Evolutionary conservation across 2,113 vertebrate genomes (phyloP), one percentile per base, ranked within the genome.

Genomic region (Lampris megalopsis): DNA sequence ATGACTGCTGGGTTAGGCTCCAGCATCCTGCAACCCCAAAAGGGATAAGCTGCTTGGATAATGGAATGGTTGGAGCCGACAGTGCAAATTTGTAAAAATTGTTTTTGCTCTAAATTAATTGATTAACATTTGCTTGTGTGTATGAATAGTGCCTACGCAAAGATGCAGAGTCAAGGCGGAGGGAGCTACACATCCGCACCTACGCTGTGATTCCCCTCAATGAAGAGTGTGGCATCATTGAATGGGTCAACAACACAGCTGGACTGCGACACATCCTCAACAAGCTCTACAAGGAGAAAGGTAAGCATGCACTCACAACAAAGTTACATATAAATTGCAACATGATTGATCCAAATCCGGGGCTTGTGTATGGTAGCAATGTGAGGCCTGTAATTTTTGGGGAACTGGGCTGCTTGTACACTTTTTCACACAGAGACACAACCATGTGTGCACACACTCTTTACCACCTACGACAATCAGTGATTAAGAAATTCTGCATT

Each of bases 141-240:
- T 10, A n/a, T 58, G 24, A 53, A 38, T 57, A 99, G 98, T 97
- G 96, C 80, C 94, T 99, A 65, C 95, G 98, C 80, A 99, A 99
- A 92, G 97, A 99, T 71, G 98, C 97, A 0, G 98, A 99, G 86
- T 99, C 98, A 35, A 95, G 96, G 54, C 92, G 97, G 77, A 92
- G 98, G 90, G 98, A 99, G 74, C 95, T 99, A 36, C 97, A 96
- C 49, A 99, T 99, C 77, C 92, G 97, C 63, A 99, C 97, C 24
- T 99, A 99, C 0, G 97, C 97, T 9, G 98, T 99, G 86, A 98
- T 99, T 82, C 98, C 98, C 5, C 90, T 99, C 82, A 99, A 99
- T 49, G 97, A 99, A 79, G 98, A 99, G 72, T 99, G 98, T 63
- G 98, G 98, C 57, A 97, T 99, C 82, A 97, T 99, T 60, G 98